Base-by-base conservation (phyloP, 2,113 vertebrate species). In the Dicerorhinus sumatrensis region DNA sequence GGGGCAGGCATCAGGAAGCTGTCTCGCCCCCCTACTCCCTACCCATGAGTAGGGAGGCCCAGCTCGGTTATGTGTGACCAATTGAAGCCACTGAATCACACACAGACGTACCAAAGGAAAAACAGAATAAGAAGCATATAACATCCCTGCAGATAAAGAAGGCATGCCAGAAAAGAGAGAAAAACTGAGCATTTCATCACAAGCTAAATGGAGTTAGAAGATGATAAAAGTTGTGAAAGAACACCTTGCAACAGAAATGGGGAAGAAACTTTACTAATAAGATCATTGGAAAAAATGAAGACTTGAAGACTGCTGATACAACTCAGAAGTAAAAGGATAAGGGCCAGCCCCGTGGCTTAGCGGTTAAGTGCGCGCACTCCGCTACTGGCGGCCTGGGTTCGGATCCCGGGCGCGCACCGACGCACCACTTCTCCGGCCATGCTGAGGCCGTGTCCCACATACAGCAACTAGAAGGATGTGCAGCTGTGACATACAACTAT, bases 81-180 rank as follows among this genome's bases (percentile, higher is more conserved):
- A n/a, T 14, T 13, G 16, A 46, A 29, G 33, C 29, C 1, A 31
- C 18, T 18, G 33, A 23, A 17, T 23, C 42, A n/a, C 65, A 39
- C 33, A 9, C 51, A 48, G 18, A 54, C 5, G 21, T 8, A 27
- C 3, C 0, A 1, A 8, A 8, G 12, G 58, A n/a, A 39, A 27
- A 33, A 31, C 21, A 27, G 33, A 75, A 48, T 6, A 4, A 14
- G 42, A 1, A 51, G 84, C 27, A 20, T 1, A 56, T 31, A 13
- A 48, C 18, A 33, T 39, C 75, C 39, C 62, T 60, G 1, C 18
- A 46, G 72, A 46, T 11, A 29, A 48, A 39, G 10, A 65, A 48
- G n/a, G 12, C 10, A 20, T 5, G 5, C n/a, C 46, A 33, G 58
- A 54, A 36, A 27, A 82, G 56, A 12, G 6, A 65, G 36, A 18